Evolutionary conservation across 2,797 vertebrate species (phyloP), one percentile per base, ranked within the genome.

Genomic region (Myotis planiceps): DNA sequence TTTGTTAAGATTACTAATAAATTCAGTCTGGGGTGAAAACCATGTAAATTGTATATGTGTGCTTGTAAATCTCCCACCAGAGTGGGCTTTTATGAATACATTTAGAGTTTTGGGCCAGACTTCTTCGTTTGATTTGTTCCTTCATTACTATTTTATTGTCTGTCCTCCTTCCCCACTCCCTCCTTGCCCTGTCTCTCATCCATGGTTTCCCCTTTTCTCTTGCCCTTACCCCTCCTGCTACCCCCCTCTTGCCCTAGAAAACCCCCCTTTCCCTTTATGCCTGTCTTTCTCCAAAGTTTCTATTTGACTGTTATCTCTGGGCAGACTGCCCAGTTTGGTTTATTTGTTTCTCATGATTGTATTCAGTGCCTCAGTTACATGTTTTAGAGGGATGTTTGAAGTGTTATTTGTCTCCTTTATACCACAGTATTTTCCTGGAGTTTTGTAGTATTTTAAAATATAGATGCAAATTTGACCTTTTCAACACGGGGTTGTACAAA

Each of bases 301-400:
- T 47, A 25, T 94, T 79, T 83, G 84, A 65, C 75, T 90, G n/a
- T 91, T 91, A 68, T 87, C 92, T 91, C 94, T 87, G 90, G 94
- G 97, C 93, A 60, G 15, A 47, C 8, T 78, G 95, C 92, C 96
- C 82, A 81, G 51, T 71, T 86, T 66, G 75, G 47, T 92, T 96
- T 97, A 92, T 90, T 97, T 96, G 82, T 95, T 98, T 95, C 88
- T 97, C 68, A 92, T 91, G 74, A 93, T 92, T 94, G 89, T 93
- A 81, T 79, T 74, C 75, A 89, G 88, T 91, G 49, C 66, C 88
- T 95, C 82, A 27, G 69, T 75, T 95, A 63, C 65, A 45, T 42
- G 39, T 90, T 96, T 89, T 78, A 55, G 85, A 87, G 83, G 37
- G 10, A 49, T 65, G 53, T 92, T 95, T 91, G 66, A 21, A 75